Conservation (phyloP, 2,113 vertebrate genomes). For the Callocephalon fimbriatum region DNA sequence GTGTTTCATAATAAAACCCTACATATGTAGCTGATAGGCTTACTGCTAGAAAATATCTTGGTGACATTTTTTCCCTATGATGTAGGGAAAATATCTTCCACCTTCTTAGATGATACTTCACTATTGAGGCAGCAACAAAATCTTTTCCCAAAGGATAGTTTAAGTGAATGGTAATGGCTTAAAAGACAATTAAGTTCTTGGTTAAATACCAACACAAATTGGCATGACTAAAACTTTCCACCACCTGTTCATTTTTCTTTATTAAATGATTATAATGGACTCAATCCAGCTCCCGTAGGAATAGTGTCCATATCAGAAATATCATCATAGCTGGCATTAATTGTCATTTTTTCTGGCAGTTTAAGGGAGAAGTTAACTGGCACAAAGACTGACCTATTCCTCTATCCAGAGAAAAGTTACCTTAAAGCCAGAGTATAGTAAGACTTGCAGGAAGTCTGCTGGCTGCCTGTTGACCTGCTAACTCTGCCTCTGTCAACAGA, state of each 20-base stretch:
- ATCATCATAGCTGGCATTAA: background rate
- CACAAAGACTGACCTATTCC: background rate
- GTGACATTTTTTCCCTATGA: background rate
- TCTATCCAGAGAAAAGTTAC: background rate
- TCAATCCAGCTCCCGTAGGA: background rate
- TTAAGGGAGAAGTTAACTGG: background rate
- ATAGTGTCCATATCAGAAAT: background rate
- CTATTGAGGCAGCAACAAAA: background rate
- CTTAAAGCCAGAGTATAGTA: background rate
- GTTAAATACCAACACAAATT: background rate
- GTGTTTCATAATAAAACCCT: background rate
- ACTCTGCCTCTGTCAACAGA: background rate
- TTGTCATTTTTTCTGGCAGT: background rate
- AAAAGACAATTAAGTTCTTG: conserved; percentile 4
- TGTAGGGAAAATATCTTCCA: background rate
- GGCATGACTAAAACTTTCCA: background rate
- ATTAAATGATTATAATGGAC: background rate
- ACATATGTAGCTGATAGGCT: background rate
- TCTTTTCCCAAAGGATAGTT: background rate
- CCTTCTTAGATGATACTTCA: background rate
- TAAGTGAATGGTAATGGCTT: background rate
- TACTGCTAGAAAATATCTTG: background rate
- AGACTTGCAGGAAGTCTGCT: background rate
- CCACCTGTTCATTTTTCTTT: background rate
- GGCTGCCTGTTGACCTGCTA: background rate